A percentile compares a stretch with the other conserved stretches of the same genome.
phyloP scores from a whole-genome alignment of 2,113 vertebrate species.

The Phoxinus phoxinus region DNA sequence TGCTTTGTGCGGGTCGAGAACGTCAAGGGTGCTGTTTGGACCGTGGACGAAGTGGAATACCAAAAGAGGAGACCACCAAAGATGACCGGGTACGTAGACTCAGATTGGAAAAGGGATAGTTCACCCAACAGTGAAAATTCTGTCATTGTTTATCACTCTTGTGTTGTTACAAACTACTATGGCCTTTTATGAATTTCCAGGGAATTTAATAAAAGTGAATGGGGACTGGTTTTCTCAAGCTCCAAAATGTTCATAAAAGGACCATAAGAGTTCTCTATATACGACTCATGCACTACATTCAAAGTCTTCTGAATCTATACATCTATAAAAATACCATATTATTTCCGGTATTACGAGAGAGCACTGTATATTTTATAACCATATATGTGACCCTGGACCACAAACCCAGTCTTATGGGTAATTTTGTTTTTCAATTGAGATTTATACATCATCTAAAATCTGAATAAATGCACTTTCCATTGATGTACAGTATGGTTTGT shows the following conservation, averaged over 20 bases:
- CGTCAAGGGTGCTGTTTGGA: slow-evolving; percentile 98
- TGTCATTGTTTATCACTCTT: too few species aligned
- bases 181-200: neutral
- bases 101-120: neutral
- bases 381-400: too few species aligned
- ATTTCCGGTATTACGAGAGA: neutral
- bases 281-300: neutral
- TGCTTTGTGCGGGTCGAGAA: slow-evolving; percentile 99
- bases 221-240: too few species aligned
- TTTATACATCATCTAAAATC: too few species aligned
- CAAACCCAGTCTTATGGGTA: too few species aligned
- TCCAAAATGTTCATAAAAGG: neutral
- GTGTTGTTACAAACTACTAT: neutral
- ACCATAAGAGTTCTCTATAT: neutral
- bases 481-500: too few species aligned
- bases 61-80: slow-evolving; percentile 99
- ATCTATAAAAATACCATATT: too few species aligned
- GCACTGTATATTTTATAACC: neutral
- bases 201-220: neutral
- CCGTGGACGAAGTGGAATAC: slow-evolving; percentile 97
- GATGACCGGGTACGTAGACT: slow-evolving; percentile 91
- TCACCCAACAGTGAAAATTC: neutral
- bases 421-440: too few species aligned
- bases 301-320: neutral
- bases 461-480: too few species aligned